These are phyloP conservation scores for Ruditapes philippinarum DNA, from an alignment of 1,140 invertebrate species.

Conservation along the genomic window DNA sequence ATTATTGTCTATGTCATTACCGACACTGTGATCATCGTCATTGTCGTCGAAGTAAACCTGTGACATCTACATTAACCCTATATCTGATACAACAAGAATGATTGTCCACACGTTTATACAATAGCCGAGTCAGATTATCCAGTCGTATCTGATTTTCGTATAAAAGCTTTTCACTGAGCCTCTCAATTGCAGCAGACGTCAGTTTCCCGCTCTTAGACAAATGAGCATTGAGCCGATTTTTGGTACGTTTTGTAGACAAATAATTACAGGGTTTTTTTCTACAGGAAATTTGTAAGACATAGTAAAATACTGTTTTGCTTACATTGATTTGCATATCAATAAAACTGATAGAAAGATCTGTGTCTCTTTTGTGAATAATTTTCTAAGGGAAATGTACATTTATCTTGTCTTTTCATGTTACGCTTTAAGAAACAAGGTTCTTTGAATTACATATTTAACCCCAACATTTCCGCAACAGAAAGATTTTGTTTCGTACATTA, in stretches of 20 bases:
- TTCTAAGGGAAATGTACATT: no score
- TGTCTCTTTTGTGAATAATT: no score
- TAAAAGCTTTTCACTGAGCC: background rate
- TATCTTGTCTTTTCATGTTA: no score
- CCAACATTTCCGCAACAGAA: no score
- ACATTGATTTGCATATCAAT: background rate
- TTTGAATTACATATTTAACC: no score
- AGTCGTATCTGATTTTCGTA: background rate
- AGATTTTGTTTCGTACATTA: no score
- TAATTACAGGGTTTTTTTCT: background rate
- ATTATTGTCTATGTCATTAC: background rate
- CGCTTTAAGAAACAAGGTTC: no score
- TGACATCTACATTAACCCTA: background rate
- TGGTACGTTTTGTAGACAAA: background rate
- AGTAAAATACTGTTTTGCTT: background rate
- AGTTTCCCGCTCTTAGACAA: background rate
- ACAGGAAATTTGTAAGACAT: background rate
- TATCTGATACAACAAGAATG: background rate
- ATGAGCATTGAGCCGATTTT: background rate
- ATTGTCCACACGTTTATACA: background rate
- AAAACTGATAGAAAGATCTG: no score
- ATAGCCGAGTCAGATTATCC: background rate
- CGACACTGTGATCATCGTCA: no score
- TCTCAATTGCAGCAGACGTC: background rate
- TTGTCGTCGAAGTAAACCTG: no score